Percentiles rank a stretch among this genome's conserved stretches.
Conservation (phyloP, 2,113 vertebrate genomes). For the Pelobates fuscus region DNA sequence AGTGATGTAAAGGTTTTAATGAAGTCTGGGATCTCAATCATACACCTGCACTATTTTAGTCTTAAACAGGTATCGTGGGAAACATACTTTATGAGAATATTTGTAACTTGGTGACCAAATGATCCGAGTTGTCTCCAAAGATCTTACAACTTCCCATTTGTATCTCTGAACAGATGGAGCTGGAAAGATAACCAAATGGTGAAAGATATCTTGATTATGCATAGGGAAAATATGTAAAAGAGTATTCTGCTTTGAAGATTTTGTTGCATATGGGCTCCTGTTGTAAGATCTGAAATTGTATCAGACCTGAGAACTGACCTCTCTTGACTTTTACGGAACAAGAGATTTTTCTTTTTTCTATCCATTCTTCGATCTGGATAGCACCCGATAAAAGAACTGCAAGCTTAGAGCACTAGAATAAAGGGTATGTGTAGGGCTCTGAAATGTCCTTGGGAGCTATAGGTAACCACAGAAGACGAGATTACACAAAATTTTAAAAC, state of each 20-base stretch:
- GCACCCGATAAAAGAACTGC: too few species aligned
- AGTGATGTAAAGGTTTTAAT: too few species aligned
- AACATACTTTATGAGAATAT: not conserved
- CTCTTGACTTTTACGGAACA: too few species aligned
- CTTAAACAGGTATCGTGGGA: not conserved
- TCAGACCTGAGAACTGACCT: not conserved
- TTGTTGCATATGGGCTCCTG: conserved; percentile 32
- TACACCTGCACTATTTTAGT: too few species aligned
- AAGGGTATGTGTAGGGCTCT: too few species aligned
- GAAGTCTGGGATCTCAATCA: too few species aligned
- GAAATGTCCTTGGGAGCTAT: too few species aligned
- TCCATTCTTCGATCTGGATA: too few species aligned
- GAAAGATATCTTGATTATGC: conserved; percentile 39
- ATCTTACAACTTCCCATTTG: conserved; percentile 24
- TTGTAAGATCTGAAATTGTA: not conserved
- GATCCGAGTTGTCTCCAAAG: not conserved
- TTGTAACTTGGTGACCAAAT: not conserved
- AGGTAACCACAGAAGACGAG: too few species aligned
- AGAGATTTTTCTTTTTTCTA: too few species aligned
- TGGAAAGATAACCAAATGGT: conserved; percentile 44
- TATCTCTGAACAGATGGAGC: conserved; percentile 34
- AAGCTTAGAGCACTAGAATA: too few species aligned
- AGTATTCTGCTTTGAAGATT: conserved; percentile 44
- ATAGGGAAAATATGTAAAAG: conserved; percentile 8
- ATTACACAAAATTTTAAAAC: too few species aligned